Conservation (phyloP, 2,797 vertebrate species). For the Malurus leucopterus region DNA sequence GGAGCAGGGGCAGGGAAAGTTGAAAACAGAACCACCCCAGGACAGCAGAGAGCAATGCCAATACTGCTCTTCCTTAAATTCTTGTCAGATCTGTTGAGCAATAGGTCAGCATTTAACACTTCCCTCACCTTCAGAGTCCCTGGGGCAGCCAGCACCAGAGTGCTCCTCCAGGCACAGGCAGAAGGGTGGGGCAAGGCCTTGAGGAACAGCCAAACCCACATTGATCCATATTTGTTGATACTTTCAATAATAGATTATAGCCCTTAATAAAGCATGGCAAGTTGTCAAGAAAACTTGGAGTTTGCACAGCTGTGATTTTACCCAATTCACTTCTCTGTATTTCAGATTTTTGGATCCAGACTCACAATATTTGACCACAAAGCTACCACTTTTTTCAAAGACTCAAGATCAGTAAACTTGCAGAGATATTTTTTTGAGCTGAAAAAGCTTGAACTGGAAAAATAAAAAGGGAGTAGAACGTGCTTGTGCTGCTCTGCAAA, state of each 20-base stretch:
- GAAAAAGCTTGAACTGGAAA: background rate
- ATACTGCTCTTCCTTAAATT: background rate
- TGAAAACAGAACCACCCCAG: fast-evolving
- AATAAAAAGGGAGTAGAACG: background rate
- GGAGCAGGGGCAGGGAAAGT: fast-evolving
- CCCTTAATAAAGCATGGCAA: background rate
- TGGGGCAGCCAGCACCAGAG: background rate
- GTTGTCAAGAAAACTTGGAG: background rate
- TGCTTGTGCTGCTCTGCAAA: background rate
- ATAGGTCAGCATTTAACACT: background rate
- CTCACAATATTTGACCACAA: fast-evolving
- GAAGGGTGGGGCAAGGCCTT: fast-evolving
- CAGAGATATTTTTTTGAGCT: background rate
- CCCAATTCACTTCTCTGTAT: background rate
- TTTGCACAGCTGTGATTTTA: background rate
- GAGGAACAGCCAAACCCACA: background rate
- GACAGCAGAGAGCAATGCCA: background rate
- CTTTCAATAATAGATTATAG: background rate
- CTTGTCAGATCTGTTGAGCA: background rate
- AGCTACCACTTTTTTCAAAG: background rate
- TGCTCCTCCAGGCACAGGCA: background rate
- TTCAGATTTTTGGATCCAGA: background rate
- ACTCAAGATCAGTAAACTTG: background rate
- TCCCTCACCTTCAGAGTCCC: background rate
- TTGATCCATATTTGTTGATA: background rate